Evolutionary conservation across 2,797 vertebrate species (phyloP), one percentile per base, ranked within the genome.

Genomic region (Yasuhikotakia modesta): DNA sequence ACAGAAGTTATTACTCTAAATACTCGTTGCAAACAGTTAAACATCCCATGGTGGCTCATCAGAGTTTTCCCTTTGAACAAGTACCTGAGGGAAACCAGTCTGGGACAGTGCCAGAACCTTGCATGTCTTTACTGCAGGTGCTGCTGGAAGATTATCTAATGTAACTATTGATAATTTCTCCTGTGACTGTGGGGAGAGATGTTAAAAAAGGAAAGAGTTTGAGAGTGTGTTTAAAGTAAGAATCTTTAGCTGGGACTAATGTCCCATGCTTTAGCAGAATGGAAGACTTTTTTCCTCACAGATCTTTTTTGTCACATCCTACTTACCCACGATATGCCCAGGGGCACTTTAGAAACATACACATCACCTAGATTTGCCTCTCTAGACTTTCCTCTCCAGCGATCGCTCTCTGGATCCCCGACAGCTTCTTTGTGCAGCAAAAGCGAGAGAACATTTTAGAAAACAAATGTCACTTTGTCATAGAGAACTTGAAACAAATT

Each of bases 211-310:
- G 70, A 39, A 73, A 73, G 39, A 93, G 92, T 92, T 57, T 91
- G 93, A 87, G 92, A 94, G 92, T 93, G 92, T 92, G 92, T 94
- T 96, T 92, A 95, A 95, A 95, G 95, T 96, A 95, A 95, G 93
- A 96, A 96, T 97, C 95, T 96, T 96, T 97, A 97, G 95, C 93
- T 93, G 91, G 93, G 93, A 94, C 95, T 98, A 97, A 97, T 97
- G 93, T 96, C 90, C 93, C 91, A 93, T 95, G 93, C 93, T 96
- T 92, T 91, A 93, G 93, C 94, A 92, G 92, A 96, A 92, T 88
- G 93, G 90, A 92, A 91, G 91, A 94, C 92, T 90, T 91, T 89
- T 90, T 88, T 80, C 84, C 46, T 88, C 93, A 94, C 90, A 92
- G 86, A 92, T 93, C 93, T 92, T 91, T n/a, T 94, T 92, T 95